These are phyloP conservation scores for Pandemis heparana DNA, from an alignment of 2,888 invertebrate genomes.

Conservation along the genomic window DNA sequence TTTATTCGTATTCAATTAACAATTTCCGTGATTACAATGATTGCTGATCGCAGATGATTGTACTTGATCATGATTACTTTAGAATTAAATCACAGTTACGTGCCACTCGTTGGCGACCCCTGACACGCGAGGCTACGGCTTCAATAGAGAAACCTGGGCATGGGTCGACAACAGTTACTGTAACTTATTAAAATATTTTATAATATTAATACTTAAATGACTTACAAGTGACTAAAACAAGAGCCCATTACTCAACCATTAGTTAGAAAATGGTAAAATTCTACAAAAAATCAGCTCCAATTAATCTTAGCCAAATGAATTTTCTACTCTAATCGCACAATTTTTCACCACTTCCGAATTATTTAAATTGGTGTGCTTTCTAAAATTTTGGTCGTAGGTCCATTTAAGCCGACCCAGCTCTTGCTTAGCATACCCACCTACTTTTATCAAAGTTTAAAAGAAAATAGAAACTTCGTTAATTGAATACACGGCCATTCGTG, in stretches of 20 bases:
- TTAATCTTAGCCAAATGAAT: too few species aligned
- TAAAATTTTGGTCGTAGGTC: too few species aligned
- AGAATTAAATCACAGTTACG: constrained; percentile 42
- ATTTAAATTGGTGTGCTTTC: too few species aligned
- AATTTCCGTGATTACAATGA: constrained; percentile 25
- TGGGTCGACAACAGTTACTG: constrained; percentile 20
- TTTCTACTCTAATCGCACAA: too few species aligned
- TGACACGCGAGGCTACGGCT: constrained; percentile 38
- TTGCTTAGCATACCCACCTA: neutral
- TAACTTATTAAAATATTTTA: neutral
- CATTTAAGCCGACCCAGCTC: too few species aligned
- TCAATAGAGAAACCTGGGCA: constrained; percentile 22
- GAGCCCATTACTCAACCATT: too few species aligned
- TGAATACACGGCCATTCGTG: neutral
- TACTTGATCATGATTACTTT: constrained; percentile 38
- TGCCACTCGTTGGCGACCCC: constrained; percentile 40
- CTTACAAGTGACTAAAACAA: too few species aligned
- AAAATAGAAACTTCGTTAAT: neutral
- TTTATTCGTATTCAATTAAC: constrained; percentile 8
- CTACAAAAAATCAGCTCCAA: too few species aligned
- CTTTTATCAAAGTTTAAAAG: neutral
- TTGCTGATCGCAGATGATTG: constrained; percentile 29
- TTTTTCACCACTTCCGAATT: too few species aligned
- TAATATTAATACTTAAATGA: too few species aligned
- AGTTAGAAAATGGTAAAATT: too few species aligned